Evolutionary conservation across 1,140 invertebrate species (phyloP).

Genomic region (Aplysia californica): DNA sequence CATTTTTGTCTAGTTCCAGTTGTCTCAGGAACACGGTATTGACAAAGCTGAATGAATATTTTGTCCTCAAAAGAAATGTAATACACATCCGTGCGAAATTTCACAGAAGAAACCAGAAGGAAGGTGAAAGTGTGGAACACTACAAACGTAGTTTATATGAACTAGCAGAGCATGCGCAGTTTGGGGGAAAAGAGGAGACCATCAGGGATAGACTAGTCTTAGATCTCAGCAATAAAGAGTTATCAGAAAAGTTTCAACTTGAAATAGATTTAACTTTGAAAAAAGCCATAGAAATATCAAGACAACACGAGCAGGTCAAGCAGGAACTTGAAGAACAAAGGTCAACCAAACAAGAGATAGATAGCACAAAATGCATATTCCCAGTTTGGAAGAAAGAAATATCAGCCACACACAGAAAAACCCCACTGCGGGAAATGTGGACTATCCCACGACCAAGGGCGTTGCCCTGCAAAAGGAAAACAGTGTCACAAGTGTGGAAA

Average conservation of each 20-base stretch:
- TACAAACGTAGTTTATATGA: conserved; percentile 1
- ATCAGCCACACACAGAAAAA: neutral
- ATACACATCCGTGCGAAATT: conserved; percentile 1
- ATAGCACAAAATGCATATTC: no score
- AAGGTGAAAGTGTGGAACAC: conserved; percentile 8
- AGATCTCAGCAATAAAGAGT: neutral
- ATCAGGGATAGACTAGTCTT: conserved; percentile 23
- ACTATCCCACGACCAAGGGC: neutral
- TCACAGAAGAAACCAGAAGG: neutral
- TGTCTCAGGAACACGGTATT: neutral
- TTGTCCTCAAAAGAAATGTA: conserved; percentile 6
- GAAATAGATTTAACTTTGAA: neutral
- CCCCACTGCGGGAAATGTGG: neutral
- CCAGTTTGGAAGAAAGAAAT: neutral
- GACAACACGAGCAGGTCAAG: neutral
- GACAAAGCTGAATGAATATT: neutral
- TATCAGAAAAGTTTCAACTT: conserved; percentile 17
- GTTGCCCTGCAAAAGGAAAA: conserved; percentile 14
- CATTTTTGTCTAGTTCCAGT: neutral
- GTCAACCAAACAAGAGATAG: neutral
- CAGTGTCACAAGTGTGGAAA: conserved; percentile 1
- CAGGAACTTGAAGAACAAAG: neutral
- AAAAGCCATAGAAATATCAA: neutral
- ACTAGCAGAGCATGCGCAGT: neutral
- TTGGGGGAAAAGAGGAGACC: conserved; percentile 3